These are phyloP conservation scores for Lagopus leucura DNA, from an alignment of 2,113 vertebrate species.

Conservation along the genomic window DNA sequence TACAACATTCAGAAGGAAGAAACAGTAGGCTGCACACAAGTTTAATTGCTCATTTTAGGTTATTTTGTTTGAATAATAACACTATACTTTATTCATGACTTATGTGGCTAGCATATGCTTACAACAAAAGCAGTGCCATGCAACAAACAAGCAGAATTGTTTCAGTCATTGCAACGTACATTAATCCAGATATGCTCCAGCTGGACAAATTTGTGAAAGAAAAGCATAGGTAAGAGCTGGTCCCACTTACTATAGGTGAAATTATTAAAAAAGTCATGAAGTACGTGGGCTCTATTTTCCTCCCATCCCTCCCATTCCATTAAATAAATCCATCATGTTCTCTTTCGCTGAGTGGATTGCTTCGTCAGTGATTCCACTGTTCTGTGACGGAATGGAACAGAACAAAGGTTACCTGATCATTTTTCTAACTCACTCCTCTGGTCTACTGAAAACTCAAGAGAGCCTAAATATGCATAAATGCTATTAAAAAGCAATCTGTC, in stretches of 20 bases:
- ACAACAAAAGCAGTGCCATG: neutral
- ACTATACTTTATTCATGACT: neutral
- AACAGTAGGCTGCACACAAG: neutral
- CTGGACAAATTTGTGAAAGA: neutral
- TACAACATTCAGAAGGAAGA: neutral
- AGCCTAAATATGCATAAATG: neutral
- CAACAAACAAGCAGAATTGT: conserved; percentile 26
- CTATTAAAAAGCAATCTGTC: neutral
- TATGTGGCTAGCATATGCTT: neutral
- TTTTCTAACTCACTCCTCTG: neutral
- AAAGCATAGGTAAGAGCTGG: neutral
- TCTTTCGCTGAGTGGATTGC: neutral
- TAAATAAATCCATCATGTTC: conserved; percentile 6
- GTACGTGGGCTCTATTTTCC: neutral
- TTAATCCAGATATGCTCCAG: neutral
- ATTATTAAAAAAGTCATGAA: neutral
- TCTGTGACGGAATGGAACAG: neutral
- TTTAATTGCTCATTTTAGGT: neutral
- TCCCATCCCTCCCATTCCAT: neutral
- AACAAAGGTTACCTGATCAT: conserved; percentile 20
- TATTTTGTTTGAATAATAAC: conserved; percentile 16
- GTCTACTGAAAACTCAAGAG: neutral
- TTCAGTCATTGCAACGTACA: neutral
- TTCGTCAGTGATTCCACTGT: conserved; percentile 40
- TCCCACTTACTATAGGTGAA: neutral